Evolutionary conservation across 2,797 vertebrate genomes (phyloP).

Genomic region (Falco columbarius): DNA sequence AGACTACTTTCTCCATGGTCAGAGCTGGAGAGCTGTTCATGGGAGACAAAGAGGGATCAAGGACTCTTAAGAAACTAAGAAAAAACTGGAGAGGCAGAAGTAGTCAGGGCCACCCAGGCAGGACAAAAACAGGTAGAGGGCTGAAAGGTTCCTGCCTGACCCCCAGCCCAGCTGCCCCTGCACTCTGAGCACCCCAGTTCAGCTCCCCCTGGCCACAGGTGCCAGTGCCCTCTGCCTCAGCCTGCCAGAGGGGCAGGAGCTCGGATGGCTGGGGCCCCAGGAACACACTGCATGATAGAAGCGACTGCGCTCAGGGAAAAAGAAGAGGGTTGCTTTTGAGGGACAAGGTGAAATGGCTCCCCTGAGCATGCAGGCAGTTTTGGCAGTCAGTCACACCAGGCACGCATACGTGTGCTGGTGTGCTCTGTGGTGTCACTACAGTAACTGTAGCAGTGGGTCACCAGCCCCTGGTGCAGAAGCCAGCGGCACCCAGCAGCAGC

Average conservation of each 20-base stretch:
- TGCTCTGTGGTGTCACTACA: neutral
- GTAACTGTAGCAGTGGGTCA: accelerated
- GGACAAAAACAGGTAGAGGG: neutral
- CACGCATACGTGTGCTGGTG: accelerated
- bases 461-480: neutral
- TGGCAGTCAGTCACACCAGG: neutral
- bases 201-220: neutral
- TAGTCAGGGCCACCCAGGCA: neutral
- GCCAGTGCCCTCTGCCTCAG: neutral
- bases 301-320: neutral
- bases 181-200: neutral
- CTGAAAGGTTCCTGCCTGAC: neutral
- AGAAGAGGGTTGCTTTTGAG: neutral
- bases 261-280: accelerated
- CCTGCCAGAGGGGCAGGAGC: neutral
- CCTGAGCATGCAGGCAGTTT: accelerated
- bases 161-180: neutral
- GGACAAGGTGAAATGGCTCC: neutral
- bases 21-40: neutral
- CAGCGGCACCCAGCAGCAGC: neutral
- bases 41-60: neutral
- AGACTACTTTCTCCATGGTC: neutral
- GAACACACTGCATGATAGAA: accelerated
- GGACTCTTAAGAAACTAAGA: neutral
- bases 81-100: neutral